Evolutionary conservation across 30 jellyfish, hydroid and myxozoan genomes (phyloP).

Genomic region (Pelagia noctiluca): DNA sequence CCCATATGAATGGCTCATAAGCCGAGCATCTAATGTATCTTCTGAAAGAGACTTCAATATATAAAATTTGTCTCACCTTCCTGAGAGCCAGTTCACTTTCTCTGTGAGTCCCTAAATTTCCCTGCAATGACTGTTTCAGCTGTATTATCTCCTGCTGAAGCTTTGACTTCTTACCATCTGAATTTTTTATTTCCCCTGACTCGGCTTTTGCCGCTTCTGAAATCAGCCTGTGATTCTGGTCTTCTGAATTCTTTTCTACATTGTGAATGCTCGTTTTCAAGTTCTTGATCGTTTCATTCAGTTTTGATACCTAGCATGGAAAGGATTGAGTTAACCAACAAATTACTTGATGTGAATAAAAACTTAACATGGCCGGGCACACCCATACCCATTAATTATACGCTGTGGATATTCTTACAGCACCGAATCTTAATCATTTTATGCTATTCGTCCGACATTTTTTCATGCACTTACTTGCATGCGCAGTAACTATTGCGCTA

Average conservation of each 20-base stretch:
- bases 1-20: no score
- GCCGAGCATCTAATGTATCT: no score
- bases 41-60: no score
- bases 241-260: slow-evolving; percentile 85
- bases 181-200: slow-evolving; percentile 77
- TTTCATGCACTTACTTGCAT: no score
- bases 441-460: no score
- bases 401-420: no score
- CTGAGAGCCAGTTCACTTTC: slow-evolving; percentile 86
- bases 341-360: not conserved
- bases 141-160: slow-evolving; percentile 88
- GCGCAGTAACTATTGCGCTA: no score
- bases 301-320: slow-evolving; percentile 63
- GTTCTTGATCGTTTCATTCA: slow-evolving; percentile 62
- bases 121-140: slow-evolving; percentile 76
- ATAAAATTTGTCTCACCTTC: slow-evolving; percentile 86
- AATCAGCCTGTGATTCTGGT: slow-evolving; percentile 69
- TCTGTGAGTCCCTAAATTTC: slow-evolving; percentile 74
- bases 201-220: slow-evolving; percentile 92
- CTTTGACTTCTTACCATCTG: slow-evolving; percentile 83
- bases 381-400: no score
- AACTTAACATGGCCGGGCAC: not conserved
- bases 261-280: slow-evolving; percentile 73
- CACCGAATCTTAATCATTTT: no score
- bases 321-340: not conserved